phyloP scores from a whole-genome alignment of 2,888 invertebrate species.

The Dendrolimus houi region DNA sequence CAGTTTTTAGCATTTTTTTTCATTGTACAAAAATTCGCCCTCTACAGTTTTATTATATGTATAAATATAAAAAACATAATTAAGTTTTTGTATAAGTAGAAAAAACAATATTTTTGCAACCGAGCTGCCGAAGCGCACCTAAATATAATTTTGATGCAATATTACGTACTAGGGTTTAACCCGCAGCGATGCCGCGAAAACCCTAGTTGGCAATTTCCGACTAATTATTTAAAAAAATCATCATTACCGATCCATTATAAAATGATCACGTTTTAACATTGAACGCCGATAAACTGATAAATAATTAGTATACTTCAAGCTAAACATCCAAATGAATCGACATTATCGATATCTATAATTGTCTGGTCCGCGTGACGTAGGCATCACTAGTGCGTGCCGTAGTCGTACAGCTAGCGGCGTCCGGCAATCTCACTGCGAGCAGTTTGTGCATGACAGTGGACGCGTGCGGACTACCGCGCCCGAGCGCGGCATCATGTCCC shows the following conservation, averaged over 20 bases:
- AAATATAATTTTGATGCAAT: no score
- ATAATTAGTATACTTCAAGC: constrained; percentile 15
- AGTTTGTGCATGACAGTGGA: constrained; percentile 51
- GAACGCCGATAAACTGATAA: constrained; percentile 21
- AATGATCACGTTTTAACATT: constrained; percentile 24
- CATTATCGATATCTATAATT: constrained; percentile 61
- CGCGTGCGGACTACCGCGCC: constrained; percentile 49
- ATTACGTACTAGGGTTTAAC: no score
- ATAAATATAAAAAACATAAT: no score
- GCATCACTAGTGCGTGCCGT: constrained; percentile 38
- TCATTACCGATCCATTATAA: constrained; percentile 22
- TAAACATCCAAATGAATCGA: constrained; percentile 33
- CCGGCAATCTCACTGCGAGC: constrained; percentile 16
- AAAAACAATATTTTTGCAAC: no score
- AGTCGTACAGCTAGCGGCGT: constrained; percentile 10
- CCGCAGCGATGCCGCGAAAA: no score
- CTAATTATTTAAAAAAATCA: constrained; percentile 6
- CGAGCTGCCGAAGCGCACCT: no score
- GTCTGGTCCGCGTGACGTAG: constrained; percentile 20
- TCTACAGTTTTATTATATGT: no score
- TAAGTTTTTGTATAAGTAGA: no score
- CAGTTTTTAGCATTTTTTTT: no score
- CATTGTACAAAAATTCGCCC: no score
- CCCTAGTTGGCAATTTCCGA: background rate
- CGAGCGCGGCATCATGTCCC: constrained; percentile 60